Conservation (phyloP, 1,140 invertebrate species). For the Cydia fagiglandana region DNA sequence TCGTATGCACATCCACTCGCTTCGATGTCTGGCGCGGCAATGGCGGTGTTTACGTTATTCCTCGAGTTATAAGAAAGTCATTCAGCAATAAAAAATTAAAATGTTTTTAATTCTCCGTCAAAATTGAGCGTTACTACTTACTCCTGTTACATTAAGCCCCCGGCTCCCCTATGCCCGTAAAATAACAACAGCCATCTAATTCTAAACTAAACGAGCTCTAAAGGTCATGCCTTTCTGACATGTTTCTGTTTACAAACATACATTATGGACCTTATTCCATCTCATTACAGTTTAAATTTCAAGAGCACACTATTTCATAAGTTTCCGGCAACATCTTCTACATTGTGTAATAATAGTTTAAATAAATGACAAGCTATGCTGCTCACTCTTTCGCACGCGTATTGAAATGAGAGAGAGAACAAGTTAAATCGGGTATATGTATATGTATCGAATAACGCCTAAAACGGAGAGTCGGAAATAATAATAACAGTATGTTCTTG, state of each 20-base stretch:
- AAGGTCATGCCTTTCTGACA: too few relatives aligned
- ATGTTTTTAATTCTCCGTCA: too few relatives aligned
- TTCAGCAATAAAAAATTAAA: too few relatives aligned
- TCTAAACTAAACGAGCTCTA: neutral
- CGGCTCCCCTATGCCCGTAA: too few relatives aligned
- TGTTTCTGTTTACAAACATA: neutral
- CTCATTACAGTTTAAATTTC: neutral
- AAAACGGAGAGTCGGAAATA: too few relatives aligned
- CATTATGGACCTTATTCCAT: neutral
- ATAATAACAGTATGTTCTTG: too few relatives aligned
- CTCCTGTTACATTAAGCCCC: too few relatives aligned
- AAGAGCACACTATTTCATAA: neutral
- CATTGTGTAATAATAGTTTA: neutral
- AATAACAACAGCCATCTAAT: neutral
- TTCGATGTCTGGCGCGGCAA: too few relatives aligned
- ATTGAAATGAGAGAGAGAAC: neutral
- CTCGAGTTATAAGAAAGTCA: too few relatives aligned
- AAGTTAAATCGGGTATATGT: neutral
- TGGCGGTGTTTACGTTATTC: too few relatives aligned
- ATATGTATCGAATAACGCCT: constrained; percentile 3
- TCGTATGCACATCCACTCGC: too few relatives aligned
- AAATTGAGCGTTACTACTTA: too few relatives aligned
- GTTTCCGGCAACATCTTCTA: neutral
- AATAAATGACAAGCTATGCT: neutral
- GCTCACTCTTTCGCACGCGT: neutral